Evolutionary conservation across 1,140 invertebrate genomes (phyloP).

Genomic region (Luehdorfia chinensis): DNA sequence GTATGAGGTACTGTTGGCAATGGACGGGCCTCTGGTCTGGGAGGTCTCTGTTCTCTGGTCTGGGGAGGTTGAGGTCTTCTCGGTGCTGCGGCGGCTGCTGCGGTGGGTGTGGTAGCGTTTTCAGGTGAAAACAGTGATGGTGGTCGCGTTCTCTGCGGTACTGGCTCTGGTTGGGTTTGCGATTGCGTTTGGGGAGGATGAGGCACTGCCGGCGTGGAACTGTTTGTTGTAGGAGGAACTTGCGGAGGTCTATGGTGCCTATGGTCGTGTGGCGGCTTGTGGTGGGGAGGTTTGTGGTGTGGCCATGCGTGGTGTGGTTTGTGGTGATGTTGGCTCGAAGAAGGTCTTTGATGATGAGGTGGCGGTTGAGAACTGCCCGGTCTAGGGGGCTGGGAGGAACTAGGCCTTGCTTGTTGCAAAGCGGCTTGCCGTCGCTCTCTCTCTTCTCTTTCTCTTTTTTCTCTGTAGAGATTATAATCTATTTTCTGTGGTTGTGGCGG

Average conservation of each 20-base stretch:
- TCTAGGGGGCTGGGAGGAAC: constrained; percentile 23
- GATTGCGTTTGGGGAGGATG: constrained; percentile 20
- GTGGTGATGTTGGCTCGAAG: constrained; percentile 35
- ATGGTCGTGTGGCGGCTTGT: constrained; percentile 51
- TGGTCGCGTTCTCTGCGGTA: constrained; percentile 51
- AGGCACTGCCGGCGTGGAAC: neutral
- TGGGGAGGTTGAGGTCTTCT: constrained; percentile 35
- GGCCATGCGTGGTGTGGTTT: constrained; percentile 55
- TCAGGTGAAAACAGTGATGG: constrained; percentile 65
- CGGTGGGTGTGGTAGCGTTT: constrained; percentile 50
- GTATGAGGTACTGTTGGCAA: constrained; percentile 18
- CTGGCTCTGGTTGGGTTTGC: constrained; percentile 26
- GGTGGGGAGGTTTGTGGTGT: constrained; percentile 49
- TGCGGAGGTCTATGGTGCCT: neutral
- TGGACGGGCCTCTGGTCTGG: constrained; percentile 16
- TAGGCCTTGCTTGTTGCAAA: constrained; percentile 24
- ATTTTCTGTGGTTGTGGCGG: constrained; percentile 62
- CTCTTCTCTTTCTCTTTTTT: constrained; percentile 67
- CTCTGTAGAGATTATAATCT: constrained; percentile 67
- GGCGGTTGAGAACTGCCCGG: constrained; percentile 28
- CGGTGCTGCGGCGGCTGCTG: constrained; percentile 39
- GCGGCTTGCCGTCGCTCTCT: constrained; percentile 44
- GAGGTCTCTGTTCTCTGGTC: constrained; percentile 23
- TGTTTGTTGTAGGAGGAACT: constrained; percentile 11
- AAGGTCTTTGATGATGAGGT: constrained; percentile 41